Percentiles rank a stretch among this genome's conserved stretches.
These are phyloP conservation scores for Lonchura striata DNA, from an alignment of 2,113 vertebrate genomes.

Conservation along the genomic window DNA sequence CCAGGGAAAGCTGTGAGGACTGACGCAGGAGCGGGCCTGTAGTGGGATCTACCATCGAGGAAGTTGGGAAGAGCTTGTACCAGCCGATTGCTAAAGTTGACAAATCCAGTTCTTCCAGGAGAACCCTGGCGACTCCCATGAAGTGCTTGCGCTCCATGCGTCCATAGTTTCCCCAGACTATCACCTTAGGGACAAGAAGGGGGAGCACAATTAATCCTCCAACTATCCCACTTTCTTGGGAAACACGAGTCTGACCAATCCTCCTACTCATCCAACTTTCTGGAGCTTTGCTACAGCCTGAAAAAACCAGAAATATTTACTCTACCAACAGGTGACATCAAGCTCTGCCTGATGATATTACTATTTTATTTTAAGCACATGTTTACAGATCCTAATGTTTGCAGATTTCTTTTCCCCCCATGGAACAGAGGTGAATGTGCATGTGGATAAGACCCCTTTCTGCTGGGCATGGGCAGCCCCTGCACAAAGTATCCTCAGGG, in stretches of 20 bases:
- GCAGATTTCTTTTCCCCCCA: accelerated
- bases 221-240: background rate
- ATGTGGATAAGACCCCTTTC: background rate
- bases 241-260: background rate
- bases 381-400: background rate
- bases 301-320: background rate
- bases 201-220: background rate
- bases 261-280: background rate
- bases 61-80: conserved; percentile 99
- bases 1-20: conserved; percentile 95
- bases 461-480: background rate
- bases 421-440: background rate
- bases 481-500: background rate
- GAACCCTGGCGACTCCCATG: conserved; percentile 95
- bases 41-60: conserved; percentile 96
- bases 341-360: background rate
- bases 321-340: accelerated
- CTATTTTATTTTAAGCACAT: background rate
- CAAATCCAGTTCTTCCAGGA: conserved; percentile 97
- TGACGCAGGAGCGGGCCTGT: conserved; percentile 93
- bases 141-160: conserved; percentile 98
- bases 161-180: conserved; percentile 98
- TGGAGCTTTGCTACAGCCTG: background rate
- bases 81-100: conserved; percentile 93
- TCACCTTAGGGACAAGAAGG: conserved; percentile 77